phyloP scores from a whole-genome alignment of 2,797 vertebrate species.

The Uromys caudimaculatus region DNA sequence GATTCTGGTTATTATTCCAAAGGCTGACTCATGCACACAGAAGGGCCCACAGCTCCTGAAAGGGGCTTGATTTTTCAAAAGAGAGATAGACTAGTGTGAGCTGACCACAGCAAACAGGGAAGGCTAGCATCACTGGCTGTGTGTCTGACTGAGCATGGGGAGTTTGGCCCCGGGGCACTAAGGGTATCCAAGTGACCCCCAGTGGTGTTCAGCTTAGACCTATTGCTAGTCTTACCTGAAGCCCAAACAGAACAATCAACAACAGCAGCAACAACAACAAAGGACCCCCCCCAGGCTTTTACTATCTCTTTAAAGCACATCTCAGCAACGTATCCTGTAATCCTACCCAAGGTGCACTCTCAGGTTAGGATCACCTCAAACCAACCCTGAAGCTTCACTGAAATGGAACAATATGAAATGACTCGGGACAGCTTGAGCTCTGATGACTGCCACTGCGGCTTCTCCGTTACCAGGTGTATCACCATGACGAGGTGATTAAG shows the following conservation, averaged over 20 bases:
- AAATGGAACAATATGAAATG: neutral
- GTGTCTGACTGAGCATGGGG: neutral
- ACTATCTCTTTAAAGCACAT: neutral
- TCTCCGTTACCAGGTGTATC: neutral
- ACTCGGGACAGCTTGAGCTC: neutral
- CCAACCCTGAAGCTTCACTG: neutral
- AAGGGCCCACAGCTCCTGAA: slow-evolving; percentile 59
- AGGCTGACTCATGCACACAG: slow-evolving; percentile 71
- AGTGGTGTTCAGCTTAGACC: neutral
- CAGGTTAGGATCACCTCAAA: neutral
- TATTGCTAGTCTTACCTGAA: neutral
- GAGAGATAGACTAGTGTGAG: slow-evolving; percentile 4
- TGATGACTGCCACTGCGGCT: neutral
- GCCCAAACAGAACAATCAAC: slow-evolving; percentile 16
- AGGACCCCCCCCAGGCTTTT: neutral
- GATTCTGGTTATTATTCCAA: slow-evolving; percentile 73
- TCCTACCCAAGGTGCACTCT: slow-evolving; percentile 1
- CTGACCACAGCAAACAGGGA: slow-evolving; percentile 58
- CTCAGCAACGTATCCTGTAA: neutral
- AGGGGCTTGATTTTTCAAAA: slow-evolving; percentile 63
- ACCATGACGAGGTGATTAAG: neutral
- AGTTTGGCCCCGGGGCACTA: neutral
- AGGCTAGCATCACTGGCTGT: neutral
- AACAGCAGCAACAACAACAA: neutral
- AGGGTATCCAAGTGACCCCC: neutral